Conservation (phyloP, 2,888 invertebrate genomes). For the Melinaea marsaeus region DNA sequence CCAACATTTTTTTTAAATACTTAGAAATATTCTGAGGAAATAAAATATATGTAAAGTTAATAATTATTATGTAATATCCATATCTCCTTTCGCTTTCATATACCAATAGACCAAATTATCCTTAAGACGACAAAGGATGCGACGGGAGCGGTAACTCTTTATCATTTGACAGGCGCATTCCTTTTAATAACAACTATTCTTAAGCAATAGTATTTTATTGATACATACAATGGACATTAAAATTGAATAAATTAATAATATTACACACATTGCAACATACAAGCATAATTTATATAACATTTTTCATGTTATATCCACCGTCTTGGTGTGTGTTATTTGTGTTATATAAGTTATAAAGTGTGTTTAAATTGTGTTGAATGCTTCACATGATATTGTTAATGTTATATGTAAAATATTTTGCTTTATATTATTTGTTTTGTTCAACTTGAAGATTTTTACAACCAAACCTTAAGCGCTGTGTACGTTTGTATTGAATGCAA, state of each 20-base stretch:
- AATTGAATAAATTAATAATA: background rate
- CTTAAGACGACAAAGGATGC: slow-evolving; percentile 41
- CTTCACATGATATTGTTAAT: background rate
- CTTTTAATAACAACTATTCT: background rate
- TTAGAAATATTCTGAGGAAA: background rate
- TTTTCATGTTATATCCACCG: background rate
- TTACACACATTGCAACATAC: background rate
- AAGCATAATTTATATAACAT: too few relatives aligned
- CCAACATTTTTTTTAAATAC: background rate
- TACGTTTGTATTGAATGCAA: too few relatives aligned
- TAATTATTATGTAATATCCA: slow-evolving; percentile 27
- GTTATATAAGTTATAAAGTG: background rate
- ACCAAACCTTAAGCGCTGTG: too few relatives aligned
- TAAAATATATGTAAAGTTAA: background rate
- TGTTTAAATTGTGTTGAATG: background rate
- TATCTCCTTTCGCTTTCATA: slow-evolving; percentile 28
- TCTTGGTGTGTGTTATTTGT: background rate
- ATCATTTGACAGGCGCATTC: slow-evolving; percentile 24
- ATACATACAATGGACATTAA: too few relatives aligned
- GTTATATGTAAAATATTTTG: background rate
- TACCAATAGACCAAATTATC: slow-evolving; percentile 71
- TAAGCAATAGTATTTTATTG: too few relatives aligned
- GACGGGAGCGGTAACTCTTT: slow-evolving; percentile 32
- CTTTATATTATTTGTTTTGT: background rate
- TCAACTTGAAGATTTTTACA: too few relatives aligned